Evolutionary conservation across 2,888 invertebrate species (phyloP), one percentile per base, ranked within the genome.

Genomic region (Zele albiditarsus): DNA sequence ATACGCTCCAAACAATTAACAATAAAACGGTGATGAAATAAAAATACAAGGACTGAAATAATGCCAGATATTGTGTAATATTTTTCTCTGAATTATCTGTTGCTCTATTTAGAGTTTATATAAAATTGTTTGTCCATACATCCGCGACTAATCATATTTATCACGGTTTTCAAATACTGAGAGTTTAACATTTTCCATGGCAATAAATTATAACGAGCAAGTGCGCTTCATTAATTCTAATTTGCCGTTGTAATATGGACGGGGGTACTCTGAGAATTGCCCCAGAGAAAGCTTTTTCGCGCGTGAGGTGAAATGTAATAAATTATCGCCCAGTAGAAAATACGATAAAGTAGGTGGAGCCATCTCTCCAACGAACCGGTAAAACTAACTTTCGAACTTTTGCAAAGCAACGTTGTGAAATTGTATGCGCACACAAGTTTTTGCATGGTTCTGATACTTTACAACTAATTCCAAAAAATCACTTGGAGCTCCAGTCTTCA

Each of bases 381-480:
- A 71, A 76, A 74, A 63, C 68, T 23, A 71, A 66, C 60, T 53
- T 66, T 31, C 20, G 25, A 72, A 70, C 57, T 57, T 62, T 70
- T 33, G 69, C 25, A 53, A 75, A 74, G 62, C 62, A 33, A 28
- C 23, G 28, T 57, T 25, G 62, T 72, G 60, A 42, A 31, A 72
- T 49, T 28, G 53, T 38, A 23, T 23, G 57, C 27, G 16, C 16
- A 57, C n/a, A 28, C 23, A 67, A 75, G 57, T 74, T 77, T 77
- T 74, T 60, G 33, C 14, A 10, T 20, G 42, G 16, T n/a, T 58
- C 33, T 46, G 69, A 74, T 75, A 73, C 69, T 74, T 73, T 8
- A 57, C 28, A 71, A 73, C 73, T 77, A 73, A 77, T 78, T 75
- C 38, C 60, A 65, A 73, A 75, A 71, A 78, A 75, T 73, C 75